These are phyloP conservation scores for Haplochromis burtoni DNA, from an alignment of 2,113 vertebrate genomes.

Conservation along the genomic window DNA sequence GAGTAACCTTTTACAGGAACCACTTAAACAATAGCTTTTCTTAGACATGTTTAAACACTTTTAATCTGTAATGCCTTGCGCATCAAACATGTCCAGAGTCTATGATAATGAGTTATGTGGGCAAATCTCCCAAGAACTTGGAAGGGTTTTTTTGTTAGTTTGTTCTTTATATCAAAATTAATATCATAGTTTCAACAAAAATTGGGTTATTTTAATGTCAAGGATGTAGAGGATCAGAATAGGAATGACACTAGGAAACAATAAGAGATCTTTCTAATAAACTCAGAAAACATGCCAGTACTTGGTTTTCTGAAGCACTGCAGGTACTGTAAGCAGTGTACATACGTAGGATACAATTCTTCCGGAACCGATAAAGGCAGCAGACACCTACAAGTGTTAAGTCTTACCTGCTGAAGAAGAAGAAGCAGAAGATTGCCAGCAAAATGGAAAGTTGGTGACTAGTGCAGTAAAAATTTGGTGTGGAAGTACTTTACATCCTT, in stretches of 20 bases:
- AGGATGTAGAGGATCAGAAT: neutral
- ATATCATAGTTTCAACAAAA: neutral
- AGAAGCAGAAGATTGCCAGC: neutral
- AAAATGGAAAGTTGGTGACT: neutral
- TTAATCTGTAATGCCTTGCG: neutral
- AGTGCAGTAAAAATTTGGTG: neutral
- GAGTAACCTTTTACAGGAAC: neutral
- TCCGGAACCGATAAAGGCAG: neutral
- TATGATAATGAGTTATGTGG: neutral
- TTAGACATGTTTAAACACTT: neutral
- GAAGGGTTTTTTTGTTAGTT: neutral
- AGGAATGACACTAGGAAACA: neutral
- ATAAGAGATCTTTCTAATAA: neutral
- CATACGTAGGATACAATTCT: neutral
- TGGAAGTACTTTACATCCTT: neutral
- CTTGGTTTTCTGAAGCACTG: neutral
- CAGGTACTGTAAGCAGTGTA: neutral
- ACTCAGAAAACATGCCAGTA: neutral
- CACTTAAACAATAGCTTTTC: neutral
- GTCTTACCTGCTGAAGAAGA: neutral
- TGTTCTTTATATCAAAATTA: neutral
- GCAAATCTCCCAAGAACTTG: neutral
- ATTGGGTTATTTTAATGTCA: neutral
- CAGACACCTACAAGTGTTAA: neutral
- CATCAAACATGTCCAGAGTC: neutral